Evolutionary conservation across 2,888 invertebrate species (phyloP), one percentile per base, ranked within the genome.

Genomic region (Eristalinus sepulchralis): DNA sequence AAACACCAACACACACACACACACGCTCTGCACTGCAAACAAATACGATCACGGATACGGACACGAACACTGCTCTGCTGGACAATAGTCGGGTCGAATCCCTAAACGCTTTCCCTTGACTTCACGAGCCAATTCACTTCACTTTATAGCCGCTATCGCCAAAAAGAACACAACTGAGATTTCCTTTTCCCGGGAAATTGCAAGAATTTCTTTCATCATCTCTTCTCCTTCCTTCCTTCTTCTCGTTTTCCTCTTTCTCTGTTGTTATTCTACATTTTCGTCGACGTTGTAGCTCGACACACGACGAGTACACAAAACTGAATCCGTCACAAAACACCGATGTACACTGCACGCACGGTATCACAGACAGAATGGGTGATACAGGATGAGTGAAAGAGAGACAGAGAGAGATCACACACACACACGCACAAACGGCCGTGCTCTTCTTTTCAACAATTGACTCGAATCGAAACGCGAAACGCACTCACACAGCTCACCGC

Each of bases 241-340:
- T 39, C 39, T 39, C 39, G 39, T 39, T 39, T 47, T 47, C 0
- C 17, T 17, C n/a, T 60, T 55, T 66, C 75, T 78, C 83, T 83
- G 82, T 75, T 83, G 67, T 79, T 86, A 78, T 71, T 76, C 62
- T 53, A 83, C 75, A 83, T 76, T 83, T 81, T 75, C 83, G 71
- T 86, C 24, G 83, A 79, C 83, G 86, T 86, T 82, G 82, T 79
- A 53, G 60, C 33, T 78, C 24, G 24, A 55, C 73, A 71, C 27
- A 27, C 27, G 27, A 27, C 27, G 27, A 27, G 27, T 72, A 66
- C 33, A 77, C 85, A 73, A 68, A 67, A 70, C 68, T 67, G 31
- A 72, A 22, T 31, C 31, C 68, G 67, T 27, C 55, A 31, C 36
- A 64, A 31, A 27, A 22, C 60, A 34, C 63, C 34, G 34, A 63